These are phyloP conservation scores for Cydia pomonella DNA, from an alignment of 1,140 invertebrate species.

Conservation along the genomic window DNA sequence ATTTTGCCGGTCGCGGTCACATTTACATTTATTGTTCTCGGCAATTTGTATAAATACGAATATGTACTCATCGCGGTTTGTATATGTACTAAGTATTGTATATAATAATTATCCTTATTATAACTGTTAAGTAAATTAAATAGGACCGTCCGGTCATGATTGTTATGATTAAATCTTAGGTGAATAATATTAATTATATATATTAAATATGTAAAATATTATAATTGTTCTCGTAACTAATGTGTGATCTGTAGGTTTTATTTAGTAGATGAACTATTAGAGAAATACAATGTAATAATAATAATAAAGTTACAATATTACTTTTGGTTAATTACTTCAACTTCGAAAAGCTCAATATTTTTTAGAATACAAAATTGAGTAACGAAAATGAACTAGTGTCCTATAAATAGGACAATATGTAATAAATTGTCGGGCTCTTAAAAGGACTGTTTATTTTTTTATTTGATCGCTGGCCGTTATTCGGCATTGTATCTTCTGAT, in stretches of 20 bases:
- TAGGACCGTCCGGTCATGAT: background rate
- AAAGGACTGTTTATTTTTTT: no score
- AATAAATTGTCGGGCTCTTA: no score
- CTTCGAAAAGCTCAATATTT: no score
- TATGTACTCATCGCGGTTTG: background rate
- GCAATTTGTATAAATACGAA: background rate
- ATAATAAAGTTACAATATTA: background rate
- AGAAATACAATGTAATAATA: background rate
- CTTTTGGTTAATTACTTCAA: no score
- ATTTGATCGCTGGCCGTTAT: no score
- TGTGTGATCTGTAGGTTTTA: slow-evolving; percentile 28
- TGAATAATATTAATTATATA: background rate
- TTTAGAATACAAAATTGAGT: no score
- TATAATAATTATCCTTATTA: slow-evolving; percentile 14
- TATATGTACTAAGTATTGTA: slow-evolving; percentile 21
- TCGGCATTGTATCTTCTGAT: no score
- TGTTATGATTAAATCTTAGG: slow-evolving; percentile 23
- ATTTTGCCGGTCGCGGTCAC: no score
- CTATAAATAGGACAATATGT: no score
- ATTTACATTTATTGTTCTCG: background rate
- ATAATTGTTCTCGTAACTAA: slow-evolving; percentile 24
- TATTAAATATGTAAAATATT: slow-evolving; percentile 28
- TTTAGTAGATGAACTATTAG: slow-evolving; percentile 22
- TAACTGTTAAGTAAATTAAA: slow-evolving; percentile 3
- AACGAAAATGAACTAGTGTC: no score